Evolutionary conservation across 1,140 invertebrate genomes (phyloP).

Genomic region (Drosophila insularis): DNA sequence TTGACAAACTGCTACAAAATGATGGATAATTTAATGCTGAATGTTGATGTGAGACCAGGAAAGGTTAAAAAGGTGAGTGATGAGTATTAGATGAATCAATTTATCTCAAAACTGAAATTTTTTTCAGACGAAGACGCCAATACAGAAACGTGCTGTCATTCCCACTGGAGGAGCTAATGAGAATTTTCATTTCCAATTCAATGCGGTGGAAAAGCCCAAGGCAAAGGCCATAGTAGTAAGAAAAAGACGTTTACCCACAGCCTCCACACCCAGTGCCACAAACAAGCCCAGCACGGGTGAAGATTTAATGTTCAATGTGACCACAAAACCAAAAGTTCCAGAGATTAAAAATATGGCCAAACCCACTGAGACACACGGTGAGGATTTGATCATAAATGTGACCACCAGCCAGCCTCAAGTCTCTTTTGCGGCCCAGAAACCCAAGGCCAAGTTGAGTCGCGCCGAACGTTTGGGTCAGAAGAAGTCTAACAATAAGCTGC

Average conservation of each 20-base stretch:
- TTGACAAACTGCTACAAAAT: slow-evolving; percentile 17
- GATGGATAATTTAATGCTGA: slow-evolving; percentile 58
- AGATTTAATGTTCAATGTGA: slow-evolving; percentile 66
- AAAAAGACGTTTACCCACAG: slow-evolving; percentile 16
- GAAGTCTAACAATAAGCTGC: slow-evolving; percentile 11
- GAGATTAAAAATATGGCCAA: not conserved
- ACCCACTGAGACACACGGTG: not conserved
- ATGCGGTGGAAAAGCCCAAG: slow-evolving; percentile 58
- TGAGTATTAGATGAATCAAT: not conserved
- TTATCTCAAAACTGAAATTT: not conserved
- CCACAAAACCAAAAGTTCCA: not conserved
- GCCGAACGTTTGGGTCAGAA: slow-evolving; percentile 39
- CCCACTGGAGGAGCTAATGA: not conserved
- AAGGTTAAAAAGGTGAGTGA: not conserved
- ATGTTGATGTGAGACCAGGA: slow-evolving; percentile 23
- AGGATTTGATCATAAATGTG: slow-evolving; percentile 4
- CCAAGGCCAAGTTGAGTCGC: slow-evolving; percentile 36
- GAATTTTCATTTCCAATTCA: slow-evolving; percentile 62
- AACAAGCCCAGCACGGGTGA: not conserved
- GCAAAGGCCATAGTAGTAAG: slow-evolving; percentile 69
- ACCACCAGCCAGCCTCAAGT: not conserved
- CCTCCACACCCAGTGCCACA: not conserved
- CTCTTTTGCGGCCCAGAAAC: slow-evolving; percentile 3
- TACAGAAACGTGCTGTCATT: slow-evolving; percentile 38
- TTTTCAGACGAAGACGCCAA: not conserved